Conservation (phyloP, 2,113 vertebrate genomes). For the Colistium nudipinnis region DNA sequence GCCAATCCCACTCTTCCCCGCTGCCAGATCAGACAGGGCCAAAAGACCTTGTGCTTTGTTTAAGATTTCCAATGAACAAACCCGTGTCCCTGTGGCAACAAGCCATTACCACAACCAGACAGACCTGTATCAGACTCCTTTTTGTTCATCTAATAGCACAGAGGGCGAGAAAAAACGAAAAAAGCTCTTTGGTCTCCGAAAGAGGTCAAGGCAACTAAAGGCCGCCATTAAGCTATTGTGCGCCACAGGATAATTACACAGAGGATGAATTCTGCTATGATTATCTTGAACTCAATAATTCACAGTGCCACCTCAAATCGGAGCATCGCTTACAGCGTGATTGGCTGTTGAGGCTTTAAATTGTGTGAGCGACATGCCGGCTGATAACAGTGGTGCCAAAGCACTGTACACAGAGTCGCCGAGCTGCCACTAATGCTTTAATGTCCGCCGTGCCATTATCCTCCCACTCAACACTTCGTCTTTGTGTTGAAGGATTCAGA, state of each 20-base stretch:
- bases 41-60: constrained; percentile 77
- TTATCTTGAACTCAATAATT: constrained; percentile 57
- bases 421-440: constrained; percentile 50
- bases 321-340: constrained; percentile 36
- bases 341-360: constrained; percentile 33
- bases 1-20: constrained; percentile 67
- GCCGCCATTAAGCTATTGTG: constrained; percentile 46
- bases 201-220: constrained; percentile 48
- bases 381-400: constrained; percentile 34
- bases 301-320: constrained; percentile 47
- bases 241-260: constrained; percentile 39
- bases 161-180: constrained; percentile 11
- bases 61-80: constrained; percentile 78
- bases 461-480: constrained; percentile 49
- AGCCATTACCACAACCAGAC: constrained; percentile 69
- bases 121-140: constrained; percentile 57
- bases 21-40: constrained; percentile 69
- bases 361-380: constrained; percentile 26
- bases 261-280: constrained; percentile 30
- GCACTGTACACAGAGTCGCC: constrained; percentile 35
- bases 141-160: constrained; percentile 51
- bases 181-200: constrained; percentile 23
- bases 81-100: constrained; percentile 56
- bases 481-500: constrained; percentile 55
- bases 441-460: constrained; percentile 62